Conservation (phyloP, 2,113 vertebrate species). For the Mesitornis unicolor region DNA sequence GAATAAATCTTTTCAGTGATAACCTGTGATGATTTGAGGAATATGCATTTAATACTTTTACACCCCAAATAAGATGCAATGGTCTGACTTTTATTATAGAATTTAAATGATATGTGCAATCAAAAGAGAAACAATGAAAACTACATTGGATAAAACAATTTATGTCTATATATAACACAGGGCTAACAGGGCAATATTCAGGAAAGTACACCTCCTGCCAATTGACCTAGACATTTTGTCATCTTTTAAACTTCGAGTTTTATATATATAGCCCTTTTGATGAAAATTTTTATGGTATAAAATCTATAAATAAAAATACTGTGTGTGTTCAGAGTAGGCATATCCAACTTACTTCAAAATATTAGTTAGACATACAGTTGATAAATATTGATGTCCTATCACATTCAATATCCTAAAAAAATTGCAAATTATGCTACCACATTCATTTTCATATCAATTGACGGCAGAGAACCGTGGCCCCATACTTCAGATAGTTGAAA, state of each 20-base stretch:
- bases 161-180: neutral
- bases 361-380: neutral
- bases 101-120: neutral
- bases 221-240: neutral
- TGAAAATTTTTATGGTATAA: neutral
- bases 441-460: constrained; percentile 54
- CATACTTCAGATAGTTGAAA: constrained; percentile 45
- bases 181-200: neutral
- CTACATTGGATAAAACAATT: neutral
- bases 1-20: neutral
- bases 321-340: neutral
- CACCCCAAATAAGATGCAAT: neutral
- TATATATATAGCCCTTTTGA: neutral
- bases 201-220: neutral
- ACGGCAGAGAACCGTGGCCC: constrained; percentile 7
- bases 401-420: constrained; percentile 26
- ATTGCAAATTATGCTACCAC: neutral
- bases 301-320: neutral
- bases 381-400: neutral
- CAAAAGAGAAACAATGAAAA: neutral
- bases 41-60: neutral
- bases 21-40: neutral
- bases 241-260: neutral
- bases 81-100: neutral
- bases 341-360: constrained; percentile 32